A percentile compares a stretch with the other conserved stretches of the same genome.
Evolutionary conservation across 2,888 invertebrate genomes (phyloP).

Genomic region (Beris chalybata): DNA sequence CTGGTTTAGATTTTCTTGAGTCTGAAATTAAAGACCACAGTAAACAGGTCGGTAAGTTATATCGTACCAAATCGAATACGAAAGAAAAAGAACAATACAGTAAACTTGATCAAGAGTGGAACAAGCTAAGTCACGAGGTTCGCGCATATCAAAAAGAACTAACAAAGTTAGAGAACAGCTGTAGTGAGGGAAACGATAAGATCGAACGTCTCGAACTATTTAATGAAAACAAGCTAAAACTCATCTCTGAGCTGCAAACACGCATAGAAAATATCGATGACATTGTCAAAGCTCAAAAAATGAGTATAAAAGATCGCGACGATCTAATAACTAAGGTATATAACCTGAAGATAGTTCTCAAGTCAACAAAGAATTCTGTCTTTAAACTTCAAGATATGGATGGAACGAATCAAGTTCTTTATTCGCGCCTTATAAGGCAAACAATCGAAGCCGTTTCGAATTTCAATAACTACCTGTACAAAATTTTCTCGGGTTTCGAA

Average conservation of each 20-base stretch:
- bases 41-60: constrained; percentile 39
- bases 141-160: constrained; percentile 38
- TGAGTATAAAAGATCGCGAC: constrained; percentile 44
- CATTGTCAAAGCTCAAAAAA: constrained; percentile 39
- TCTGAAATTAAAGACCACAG: constrained; percentile 41
- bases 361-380: constrained; percentile 29
- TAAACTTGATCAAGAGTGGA: constrained; percentile 42
- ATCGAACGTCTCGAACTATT: constrained; percentile 28
- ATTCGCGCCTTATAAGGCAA: constrained; percentile 36
- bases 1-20: constrained; percentile 39
- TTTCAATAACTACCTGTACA: constrained; percentile 36
- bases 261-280: constrained; percentile 35
- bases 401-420: constrained; percentile 33
- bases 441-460: constrained; percentile 32
- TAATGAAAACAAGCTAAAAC: constrained; percentile 16
- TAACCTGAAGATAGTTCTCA: constrained; percentile 37
- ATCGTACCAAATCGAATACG: constrained; percentile 40
- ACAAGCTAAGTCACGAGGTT: constrained; percentile 43
- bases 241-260: constrained; percentile 22
- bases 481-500: constrained; percentile 28
- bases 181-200: constrained; percentile 32
- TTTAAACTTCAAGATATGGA: constrained; percentile 35
- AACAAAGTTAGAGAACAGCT: constrained; percentile 27
- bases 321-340: constrained; percentile 42
- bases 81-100: constrained; percentile 35